phyloP scores from a whole-genome alignment of 2,113 vertebrate species.

The Corydoras maculifer region DNA sequence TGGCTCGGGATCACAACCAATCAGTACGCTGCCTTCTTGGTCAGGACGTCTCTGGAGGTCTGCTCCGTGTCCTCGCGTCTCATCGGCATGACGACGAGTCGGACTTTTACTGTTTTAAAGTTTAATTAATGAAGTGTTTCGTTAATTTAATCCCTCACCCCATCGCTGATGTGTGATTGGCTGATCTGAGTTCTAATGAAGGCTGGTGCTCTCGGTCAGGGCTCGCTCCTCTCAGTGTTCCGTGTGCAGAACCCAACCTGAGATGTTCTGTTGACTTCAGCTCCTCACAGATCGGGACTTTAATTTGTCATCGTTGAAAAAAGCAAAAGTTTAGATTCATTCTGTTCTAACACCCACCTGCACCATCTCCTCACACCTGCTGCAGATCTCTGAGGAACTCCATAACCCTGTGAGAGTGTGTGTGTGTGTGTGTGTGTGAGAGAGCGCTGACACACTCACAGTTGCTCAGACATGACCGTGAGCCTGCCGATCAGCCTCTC shows the following conservation, averaged over 20 bases:
- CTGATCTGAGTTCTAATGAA: too few species aligned
- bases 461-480: conserved; percentile 23
- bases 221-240: too few species aligned
- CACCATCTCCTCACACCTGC: conserved; percentile 17
- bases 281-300: background rate
- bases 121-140: too few species aligned
- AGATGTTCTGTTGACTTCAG: background rate
- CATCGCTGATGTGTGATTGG: too few species aligned
- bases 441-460: conserved; percentile 3
- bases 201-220: too few species aligned
- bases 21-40: background rate
- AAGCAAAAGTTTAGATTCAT: conserved; percentile 9
- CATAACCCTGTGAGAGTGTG: background rate
- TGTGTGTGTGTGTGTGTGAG: background rate
- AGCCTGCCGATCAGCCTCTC: background rate
- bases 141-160: too few species aligned
- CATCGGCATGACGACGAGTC: too few species aligned
- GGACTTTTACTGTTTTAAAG: too few species aligned
- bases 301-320: background rate
- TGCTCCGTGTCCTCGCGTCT: too few species aligned
- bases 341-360: conserved; percentile 16
- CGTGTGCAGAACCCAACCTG: too few species aligned
- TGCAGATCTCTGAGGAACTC: background rate
- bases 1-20: background rate
- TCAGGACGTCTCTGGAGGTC: too few species aligned